Conservation (phyloP, 1,140 invertebrate genomes). For the Ctenoplectra terminalis region DNA sequence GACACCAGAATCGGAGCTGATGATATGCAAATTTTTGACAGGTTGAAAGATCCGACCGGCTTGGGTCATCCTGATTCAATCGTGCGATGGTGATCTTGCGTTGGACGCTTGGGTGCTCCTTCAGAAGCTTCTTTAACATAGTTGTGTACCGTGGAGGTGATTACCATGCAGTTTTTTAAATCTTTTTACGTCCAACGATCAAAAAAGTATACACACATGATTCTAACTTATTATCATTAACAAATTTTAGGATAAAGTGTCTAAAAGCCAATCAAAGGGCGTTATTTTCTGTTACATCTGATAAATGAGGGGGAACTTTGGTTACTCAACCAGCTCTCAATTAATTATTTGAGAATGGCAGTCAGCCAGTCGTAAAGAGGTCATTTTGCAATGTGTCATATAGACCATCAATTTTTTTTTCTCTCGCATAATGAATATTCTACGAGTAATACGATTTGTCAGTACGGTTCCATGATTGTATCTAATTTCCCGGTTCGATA, state of each 20-base stretch:
- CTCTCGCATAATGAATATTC: not conserved
- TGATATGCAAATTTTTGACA: conserved; percentile 7
- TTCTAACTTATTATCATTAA: too few species aligned
- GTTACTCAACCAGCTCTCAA: not conserved
- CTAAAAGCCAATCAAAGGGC: not conserved
- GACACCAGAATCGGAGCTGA: not conserved
- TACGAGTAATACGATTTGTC: not conserved
- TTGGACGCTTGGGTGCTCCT: not conserved
- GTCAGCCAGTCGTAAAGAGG: not conserved
- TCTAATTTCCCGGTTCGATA: conserved; percentile 29
- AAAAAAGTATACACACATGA: too few species aligned
- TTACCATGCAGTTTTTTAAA: too few species aligned
- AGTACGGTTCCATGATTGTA: not conserved
- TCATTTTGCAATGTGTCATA: not conserved
- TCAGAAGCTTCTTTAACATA: not conserved
- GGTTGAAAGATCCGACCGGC: not conserved
- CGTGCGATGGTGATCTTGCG: not conserved
- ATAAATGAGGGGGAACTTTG: not conserved
- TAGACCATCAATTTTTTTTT: too few species aligned
- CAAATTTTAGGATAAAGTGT: too few species aligned
- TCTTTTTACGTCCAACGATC: too few species aligned
- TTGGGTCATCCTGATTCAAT: not conserved
- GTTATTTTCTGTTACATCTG: not conserved
- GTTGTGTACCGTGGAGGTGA: too few species aligned
- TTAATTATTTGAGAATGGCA: not conserved